These are phyloP conservation scores for Synodontis membranacea DNA, from an alignment of 2,113 vertebrate genomes.

Conservation along the genomic window DNA sequence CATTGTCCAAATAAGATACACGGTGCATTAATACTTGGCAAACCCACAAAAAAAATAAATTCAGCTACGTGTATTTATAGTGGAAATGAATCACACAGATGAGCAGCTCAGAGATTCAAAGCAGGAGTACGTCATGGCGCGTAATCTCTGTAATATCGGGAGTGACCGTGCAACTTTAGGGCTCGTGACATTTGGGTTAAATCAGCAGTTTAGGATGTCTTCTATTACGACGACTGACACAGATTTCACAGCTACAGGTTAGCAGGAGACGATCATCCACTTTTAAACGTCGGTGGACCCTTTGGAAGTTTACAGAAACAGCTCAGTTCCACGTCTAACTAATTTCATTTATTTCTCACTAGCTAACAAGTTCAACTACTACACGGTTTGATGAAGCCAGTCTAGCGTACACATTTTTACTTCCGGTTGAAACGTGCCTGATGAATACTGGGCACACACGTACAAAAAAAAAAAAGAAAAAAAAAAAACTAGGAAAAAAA, in stretches of 20 bases:
- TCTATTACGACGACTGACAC: not conserved
- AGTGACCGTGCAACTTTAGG: not conserved
- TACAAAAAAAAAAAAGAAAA: too few species aligned
- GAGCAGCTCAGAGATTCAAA: not conserved
- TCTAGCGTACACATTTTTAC: not conserved
- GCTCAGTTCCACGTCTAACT: not conserved
- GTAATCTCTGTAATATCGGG: not conserved
- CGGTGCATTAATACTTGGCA: slow-evolving; percentile 18
- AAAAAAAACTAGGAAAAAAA: not conserved
- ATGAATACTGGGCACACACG: not conserved
- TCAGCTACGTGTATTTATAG: slow-evolving; percentile 47
- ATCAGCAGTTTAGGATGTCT: not conserved
- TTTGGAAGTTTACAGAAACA: slow-evolving; percentile 21
- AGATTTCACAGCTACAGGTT: not conserved
- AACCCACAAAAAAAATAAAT: slow-evolving; percentile 20
- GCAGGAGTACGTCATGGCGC: not conserved
- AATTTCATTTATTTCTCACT: not conserved
- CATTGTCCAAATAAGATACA: slow-evolving; percentile 46
- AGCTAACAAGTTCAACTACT: not conserved
- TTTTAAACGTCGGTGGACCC: not conserved
- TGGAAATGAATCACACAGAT: slow-evolving; percentile 29
- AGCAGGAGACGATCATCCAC: not conserved
- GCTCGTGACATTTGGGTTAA: not conserved
- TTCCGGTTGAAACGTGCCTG: not conserved
- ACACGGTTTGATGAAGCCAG: not conserved